phyloP scores from a whole-genome alignment of 2,113 vertebrate genomes.

The Acanthisitta chloris region DNA sequence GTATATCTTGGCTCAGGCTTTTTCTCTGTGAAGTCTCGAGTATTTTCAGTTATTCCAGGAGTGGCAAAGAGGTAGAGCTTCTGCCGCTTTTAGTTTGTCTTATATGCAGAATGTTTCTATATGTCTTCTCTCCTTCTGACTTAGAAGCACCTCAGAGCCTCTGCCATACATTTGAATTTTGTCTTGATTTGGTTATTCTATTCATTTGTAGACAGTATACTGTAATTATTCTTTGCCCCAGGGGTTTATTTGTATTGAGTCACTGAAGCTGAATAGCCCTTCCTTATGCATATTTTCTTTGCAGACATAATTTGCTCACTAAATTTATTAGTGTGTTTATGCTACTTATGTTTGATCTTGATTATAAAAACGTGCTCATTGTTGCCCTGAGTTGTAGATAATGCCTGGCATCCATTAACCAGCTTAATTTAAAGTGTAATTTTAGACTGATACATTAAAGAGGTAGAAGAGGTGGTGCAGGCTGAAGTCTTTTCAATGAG shows the following conservation, averaged over 20 bases:
- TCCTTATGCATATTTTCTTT: constrained; percentile 29
- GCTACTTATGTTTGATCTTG: constrained; percentile 19
- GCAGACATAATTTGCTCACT: constrained; percentile 35
- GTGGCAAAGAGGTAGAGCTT: neutral
- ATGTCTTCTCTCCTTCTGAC: neutral
- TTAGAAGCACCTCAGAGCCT: neutral
- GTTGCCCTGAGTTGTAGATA: neutral
- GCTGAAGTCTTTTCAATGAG: neutral
- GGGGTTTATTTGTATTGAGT: constrained; percentile 17
- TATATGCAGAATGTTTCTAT: neutral
- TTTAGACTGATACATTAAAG: neutral
- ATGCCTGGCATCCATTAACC: neutral
- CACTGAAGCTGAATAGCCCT: constrained; percentile 39
- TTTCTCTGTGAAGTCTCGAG: neutral
- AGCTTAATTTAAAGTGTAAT: neutral
- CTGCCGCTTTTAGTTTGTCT: neutral
- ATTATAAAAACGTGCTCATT: neutral
- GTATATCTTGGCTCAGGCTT: neutral
- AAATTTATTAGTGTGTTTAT: constrained; percentile 44
- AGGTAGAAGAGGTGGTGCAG: neutral
- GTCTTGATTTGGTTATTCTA: constrained; percentile 10
- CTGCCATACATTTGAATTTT: neutral
- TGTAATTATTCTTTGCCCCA: constrained; percentile 15
- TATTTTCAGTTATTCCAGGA: neutral
- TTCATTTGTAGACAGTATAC: neutral